Evolutionary conservation across 2,797 vertebrate genomes (phyloP).

Genomic region (Ceyx erithaca): DNA sequence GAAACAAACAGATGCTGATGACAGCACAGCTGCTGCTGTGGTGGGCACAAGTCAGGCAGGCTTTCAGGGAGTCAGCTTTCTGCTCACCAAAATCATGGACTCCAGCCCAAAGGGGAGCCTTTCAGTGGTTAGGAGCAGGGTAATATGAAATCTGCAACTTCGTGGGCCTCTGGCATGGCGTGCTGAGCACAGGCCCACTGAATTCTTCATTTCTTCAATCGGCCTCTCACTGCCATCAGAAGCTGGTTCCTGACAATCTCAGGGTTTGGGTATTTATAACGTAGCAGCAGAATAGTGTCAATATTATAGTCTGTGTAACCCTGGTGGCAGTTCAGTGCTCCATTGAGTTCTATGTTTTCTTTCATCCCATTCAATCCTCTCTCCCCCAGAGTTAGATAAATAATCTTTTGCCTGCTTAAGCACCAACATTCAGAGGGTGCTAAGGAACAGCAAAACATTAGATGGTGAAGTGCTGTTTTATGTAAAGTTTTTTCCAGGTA

Average conservation of each 20-base stretch:
- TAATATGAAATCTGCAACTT: not conserved
- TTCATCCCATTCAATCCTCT: not conserved
- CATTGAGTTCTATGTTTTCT: not conserved
- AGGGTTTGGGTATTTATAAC: not conserved
- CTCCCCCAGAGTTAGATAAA: not conserved
- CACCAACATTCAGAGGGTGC: not conserved
- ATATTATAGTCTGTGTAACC: not conserved
- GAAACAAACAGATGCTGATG: not conserved
- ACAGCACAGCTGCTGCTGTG: not conserved
- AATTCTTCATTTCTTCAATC: not conserved
- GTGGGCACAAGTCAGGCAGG: not conserved
- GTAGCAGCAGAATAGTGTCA: not conserved
- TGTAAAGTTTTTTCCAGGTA: not conserved
- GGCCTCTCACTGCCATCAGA: not conserved
- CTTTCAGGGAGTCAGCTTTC: not conserved
- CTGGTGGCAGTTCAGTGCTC: not conserved
- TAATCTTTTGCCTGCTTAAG: not conserved
- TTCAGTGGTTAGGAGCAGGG: not conserved
- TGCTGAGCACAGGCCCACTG: not conserved
- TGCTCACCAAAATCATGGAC: fast-evolving
- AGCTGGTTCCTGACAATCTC: not conserved
- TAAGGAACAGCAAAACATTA: constrained; percentile 1
- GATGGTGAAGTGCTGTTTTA: not conserved
- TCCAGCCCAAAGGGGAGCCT: not conserved
- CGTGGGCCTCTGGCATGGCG: not conserved